A percentile compares a stretch with the other conserved stretches of the same genome.
Conservation (phyloP, 2,113 vertebrate genomes). For the Actenoides hombroni region DNA sequence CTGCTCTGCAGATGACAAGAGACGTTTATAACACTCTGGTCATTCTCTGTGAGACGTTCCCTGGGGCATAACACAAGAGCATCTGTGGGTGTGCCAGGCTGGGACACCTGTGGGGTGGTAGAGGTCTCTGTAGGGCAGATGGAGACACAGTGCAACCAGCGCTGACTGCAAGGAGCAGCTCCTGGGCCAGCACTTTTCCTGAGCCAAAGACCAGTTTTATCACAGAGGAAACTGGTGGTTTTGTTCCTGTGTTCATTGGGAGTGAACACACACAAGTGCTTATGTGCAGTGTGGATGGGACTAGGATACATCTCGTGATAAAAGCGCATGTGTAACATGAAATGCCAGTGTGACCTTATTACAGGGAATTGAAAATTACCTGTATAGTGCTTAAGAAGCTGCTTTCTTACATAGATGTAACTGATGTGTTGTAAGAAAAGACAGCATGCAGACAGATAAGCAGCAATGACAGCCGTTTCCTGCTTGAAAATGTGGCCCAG, state of each 20-base stretch:
- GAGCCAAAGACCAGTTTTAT: not conserved
- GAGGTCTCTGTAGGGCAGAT: not conserved
- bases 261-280: not conserved
- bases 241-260: not conserved
- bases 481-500: not conserved
- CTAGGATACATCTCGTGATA: not conserved
- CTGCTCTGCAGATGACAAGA: not conserved
- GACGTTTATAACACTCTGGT: not conserved
- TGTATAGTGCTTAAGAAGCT: not conserved
- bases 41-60: rapidly evolving
- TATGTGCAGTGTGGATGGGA: not conserved
- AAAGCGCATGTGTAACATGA: not conserved
- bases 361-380: not conserved
- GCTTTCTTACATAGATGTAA: not conserved
- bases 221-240: not conserved
- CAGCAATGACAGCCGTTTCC: not conserved
- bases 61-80: not conserved
- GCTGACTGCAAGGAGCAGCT: not conserved
- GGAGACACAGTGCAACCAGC: rapidly evolving
- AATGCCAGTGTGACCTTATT: not conserved
- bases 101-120: not conserved
- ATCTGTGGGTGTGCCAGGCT: not conserved
- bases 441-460: not conserved
- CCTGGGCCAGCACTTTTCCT: not conserved
- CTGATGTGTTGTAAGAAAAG: not conserved